phyloP scores from a whole-genome alignment of 1,140 invertebrate genomes.

The Zeugodacus cucurbitae region DNA sequence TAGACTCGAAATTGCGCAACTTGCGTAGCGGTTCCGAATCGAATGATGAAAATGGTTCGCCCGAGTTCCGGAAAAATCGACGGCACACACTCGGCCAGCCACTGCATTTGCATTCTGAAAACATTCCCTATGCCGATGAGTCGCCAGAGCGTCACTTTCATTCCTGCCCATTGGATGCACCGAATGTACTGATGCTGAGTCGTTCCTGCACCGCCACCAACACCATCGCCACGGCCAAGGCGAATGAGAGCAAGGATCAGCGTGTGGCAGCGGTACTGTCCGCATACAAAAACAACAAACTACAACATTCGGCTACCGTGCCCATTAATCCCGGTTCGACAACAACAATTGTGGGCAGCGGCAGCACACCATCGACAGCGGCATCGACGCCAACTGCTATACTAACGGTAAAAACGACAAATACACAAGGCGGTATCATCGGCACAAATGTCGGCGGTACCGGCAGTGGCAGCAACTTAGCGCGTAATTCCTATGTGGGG shows the following conservation, averaged over 20 bases:
- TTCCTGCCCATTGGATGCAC: slow-evolving; percentile 56
- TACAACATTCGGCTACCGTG: slow-evolving; percentile 61
- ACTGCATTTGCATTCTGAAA: slow-evolving; percentile 63
- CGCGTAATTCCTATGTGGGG: slow-evolving; percentile 23
- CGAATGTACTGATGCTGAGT: slow-evolving; percentile 54
- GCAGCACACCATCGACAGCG: slow-evolving; percentile 51
- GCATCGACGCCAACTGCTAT: slow-evolving; percentile 55
- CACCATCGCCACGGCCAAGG: slow-evolving; percentile 45
- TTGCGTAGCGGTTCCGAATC: slow-evolving; percentile 68
- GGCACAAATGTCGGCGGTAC: background rate
- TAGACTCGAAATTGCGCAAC: slow-evolving; percentile 79
- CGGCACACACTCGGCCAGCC: slow-evolving; percentile 61
- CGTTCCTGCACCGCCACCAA: slow-evolving; percentile 61
- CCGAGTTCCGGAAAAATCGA: slow-evolving; percentile 58
- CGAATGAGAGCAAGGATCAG: slow-evolving; percentile 41
- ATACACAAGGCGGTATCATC: background rate
- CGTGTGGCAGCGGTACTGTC: slow-evolving; percentile 19
- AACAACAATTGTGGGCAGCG: background rate
- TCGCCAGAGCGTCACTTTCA: slow-evolving; percentile 67
- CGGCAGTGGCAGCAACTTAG: background rate
- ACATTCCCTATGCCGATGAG: slow-evolving; percentile 70
- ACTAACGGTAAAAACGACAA: slow-evolving; percentile 45
- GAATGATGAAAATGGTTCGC: slow-evolving; percentile 59
- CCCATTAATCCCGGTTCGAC: slow-evolving; percentile 50
- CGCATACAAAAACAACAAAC: slow-evolving; percentile 47